phyloP scores from a whole-genome alignment of 2,797 vertebrate species.

The Protonibea diacanthus region DNA sequence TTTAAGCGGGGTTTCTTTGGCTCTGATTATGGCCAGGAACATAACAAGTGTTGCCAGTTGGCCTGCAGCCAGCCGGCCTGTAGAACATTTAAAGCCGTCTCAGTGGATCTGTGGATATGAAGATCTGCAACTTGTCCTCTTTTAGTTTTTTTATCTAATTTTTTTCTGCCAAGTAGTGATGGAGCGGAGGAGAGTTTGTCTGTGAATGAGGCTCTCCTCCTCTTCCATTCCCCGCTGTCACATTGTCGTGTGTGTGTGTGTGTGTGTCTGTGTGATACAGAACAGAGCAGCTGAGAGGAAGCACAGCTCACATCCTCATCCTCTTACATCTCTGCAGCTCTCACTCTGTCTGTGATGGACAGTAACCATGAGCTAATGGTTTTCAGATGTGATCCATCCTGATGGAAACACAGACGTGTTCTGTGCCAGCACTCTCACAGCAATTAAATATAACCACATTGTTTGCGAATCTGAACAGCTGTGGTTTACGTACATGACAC shows the following conservation, averaged over 20 bases:
- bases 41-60: constrained; percentile 10
- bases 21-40: constrained; percentile 16
- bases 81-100: constrained; percentile 37
- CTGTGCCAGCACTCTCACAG: background rate
- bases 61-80: constrained; percentile 37
- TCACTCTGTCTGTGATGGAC: constrained; percentile 21
- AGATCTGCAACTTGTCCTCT: constrained; percentile 17
- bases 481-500: constrained; percentile 7
- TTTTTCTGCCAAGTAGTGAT: constrained; percentile 30
- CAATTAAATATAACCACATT: background rate
- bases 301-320: constrained; percentile 39
- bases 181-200: constrained; percentile 18
- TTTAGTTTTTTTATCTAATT: constrained; percentile 2
- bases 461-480: constrained; percentile 14
- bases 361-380: constrained; percentile 12
- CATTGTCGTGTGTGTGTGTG: constrained; percentile 26
- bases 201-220: constrained; percentile 19
- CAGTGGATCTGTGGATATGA: constrained; percentile 18
- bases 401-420: constrained; percentile 6
- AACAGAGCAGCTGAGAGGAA: constrained; percentile 48
- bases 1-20: constrained; percentile 13
- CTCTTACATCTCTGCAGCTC: constrained; percentile 7
- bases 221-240: constrained; percentile 14
- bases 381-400: constrained; percentile 6
- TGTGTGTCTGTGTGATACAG: constrained; percentile 30